Percentiles rank a stretch among this genome's conserved stretches.
These are phyloP conservation scores for Agrochola lychnidis DNA, from an alignment of 2,888 invertebrate genomes.

Conservation along the genomic window DNA sequence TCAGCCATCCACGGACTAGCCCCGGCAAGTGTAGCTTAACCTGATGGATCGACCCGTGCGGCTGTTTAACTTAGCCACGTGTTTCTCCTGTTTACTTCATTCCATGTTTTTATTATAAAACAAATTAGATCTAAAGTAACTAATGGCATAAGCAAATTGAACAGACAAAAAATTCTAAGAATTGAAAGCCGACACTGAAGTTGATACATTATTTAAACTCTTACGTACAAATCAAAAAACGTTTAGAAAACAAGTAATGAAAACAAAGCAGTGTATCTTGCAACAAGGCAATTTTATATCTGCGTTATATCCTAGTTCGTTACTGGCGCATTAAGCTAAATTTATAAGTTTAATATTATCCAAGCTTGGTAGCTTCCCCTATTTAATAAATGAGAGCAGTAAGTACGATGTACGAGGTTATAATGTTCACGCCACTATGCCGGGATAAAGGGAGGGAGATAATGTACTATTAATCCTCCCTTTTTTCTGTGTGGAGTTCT, in stretches of 20 bases:
- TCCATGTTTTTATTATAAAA: not conserved
- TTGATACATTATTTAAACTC: not conserved
- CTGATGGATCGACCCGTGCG: no score
- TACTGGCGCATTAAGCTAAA: constrained; percentile 53
- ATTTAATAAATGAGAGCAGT: constrained; percentile 60
- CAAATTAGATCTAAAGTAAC: not conserved
- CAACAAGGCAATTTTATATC: constrained; percentile 44
- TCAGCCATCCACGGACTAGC: no score
- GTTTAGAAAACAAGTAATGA: not conserved
- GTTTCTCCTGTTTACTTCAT: not conserved
- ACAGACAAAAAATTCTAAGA: not conserved
- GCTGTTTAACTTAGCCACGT: no score
- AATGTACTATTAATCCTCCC: constrained; percentile 43
- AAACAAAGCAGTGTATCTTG: constrained; percentile 15
- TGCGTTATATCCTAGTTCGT: constrained; percentile 50
- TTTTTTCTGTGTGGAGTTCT: constrained; percentile 27
- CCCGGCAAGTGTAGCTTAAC: no score
- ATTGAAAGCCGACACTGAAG: not conserved
- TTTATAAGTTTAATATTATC: constrained; percentile 66
- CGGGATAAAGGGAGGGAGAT: constrained; percentile 25
- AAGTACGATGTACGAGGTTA: constrained; percentile 60
- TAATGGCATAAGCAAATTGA: not conserved
- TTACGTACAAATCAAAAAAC: not conserved
- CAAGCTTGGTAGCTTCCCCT: constrained; percentile 52
- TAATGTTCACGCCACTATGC: constrained; percentile 57